phyloP scores from a whole-genome alignment of 2,797 vertebrate genomes.

The Ctenopoma multispine region DNA sequence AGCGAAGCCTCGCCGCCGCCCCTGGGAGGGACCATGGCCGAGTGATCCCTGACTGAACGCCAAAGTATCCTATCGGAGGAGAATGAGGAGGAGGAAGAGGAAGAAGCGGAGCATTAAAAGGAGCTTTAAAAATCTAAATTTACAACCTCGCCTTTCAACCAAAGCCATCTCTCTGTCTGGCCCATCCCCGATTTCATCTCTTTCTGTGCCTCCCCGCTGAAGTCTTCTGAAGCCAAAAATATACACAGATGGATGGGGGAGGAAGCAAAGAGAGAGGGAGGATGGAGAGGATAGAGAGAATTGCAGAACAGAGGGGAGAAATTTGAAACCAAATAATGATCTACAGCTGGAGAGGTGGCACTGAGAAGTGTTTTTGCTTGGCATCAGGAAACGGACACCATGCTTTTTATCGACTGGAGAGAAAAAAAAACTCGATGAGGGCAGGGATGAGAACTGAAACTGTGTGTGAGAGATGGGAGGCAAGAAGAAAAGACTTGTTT shows the following conservation, averaged over 20 bases:
- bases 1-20: constrained; percentile 85
- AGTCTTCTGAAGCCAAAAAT: constrained; percentile 85
- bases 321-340: constrained; percentile 83
- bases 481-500: constrained; percentile 67
- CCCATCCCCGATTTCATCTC: constrained; percentile 66
- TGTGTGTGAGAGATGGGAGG: constrained; percentile 62
- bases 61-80: constrained; percentile 61
- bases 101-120: constrained; percentile 45
- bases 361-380: constrained; percentile 50
- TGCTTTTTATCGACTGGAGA: constrained; percentile 58
- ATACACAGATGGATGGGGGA: constrained; percentile 73
- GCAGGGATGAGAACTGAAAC: constrained; percentile 71
- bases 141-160: constrained; percentile 85
- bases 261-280: constrained; percentile 59
- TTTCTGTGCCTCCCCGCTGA: constrained; percentile 52
- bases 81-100: constrained; percentile 66
- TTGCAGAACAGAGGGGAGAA: constrained; percentile 67
- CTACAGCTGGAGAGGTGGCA: constrained; percentile 74
- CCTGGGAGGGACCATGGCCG: constrained; percentile 86
- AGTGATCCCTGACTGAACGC: constrained; percentile 77
- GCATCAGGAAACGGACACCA: constrained; percentile 50
- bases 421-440: constrained; percentile 51
- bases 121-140: constrained; percentile 79
- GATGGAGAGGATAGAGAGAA: constrained; percentile 75
- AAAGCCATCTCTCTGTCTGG: constrained; percentile 85